Base-by-base conservation (phyloP, 2,888 invertebrate species). In the Drosophila austrosaltans region DNA sequence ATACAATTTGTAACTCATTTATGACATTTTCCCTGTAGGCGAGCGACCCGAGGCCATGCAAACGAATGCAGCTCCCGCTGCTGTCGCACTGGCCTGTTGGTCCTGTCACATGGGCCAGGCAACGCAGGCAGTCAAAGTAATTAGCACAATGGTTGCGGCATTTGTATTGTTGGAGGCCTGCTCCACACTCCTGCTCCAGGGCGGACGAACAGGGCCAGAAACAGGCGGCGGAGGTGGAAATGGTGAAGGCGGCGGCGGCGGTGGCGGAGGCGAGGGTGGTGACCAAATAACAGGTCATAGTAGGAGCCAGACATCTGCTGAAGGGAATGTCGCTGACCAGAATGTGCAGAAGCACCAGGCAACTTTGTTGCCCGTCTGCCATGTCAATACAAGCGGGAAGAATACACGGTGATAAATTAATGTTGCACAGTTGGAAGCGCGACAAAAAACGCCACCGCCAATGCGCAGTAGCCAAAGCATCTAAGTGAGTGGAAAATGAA, bases 1-100 rank as follows among this genome's bases (percentile, higher is more conserved):
- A 62, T 73, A 78, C 86, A 89, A 77, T 86, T 88, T 87, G 89
- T 78, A 83, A 74, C 84, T 77, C 79, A 87, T 87, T 89, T 79
- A 78, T 81, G 71, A 72, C 66, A 87, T 69, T 76, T 66, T 74
- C 73, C 42, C 54, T 36, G 48, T 69, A 96, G 96, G 96, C 87
- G 96, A 96, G 92, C 94, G 95, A 89, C 96, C 96, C 82, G 96
- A 96, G 84, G 96, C 96, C 63, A 96, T 96, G 96, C 96, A 96
- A 93, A 96, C 95, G 75, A 95, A 95, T 88, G 95, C 95, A 73
- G 95, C 95, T 67, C 83, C 83, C 72, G 87, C 89, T 77, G 82
- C 84, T 63, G 81, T 77, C 61, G 84, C 79, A 60, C 63, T 87
- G 73, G 81, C 90, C 72, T 77, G 89, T 58, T 72, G 86, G 74